Percentiles rank a stretch among this genome's conserved stretches.
phyloP scores from a whole-genome alignment of 2,797 vertebrate genomes.

The Sebastes vulpes region DNA sequence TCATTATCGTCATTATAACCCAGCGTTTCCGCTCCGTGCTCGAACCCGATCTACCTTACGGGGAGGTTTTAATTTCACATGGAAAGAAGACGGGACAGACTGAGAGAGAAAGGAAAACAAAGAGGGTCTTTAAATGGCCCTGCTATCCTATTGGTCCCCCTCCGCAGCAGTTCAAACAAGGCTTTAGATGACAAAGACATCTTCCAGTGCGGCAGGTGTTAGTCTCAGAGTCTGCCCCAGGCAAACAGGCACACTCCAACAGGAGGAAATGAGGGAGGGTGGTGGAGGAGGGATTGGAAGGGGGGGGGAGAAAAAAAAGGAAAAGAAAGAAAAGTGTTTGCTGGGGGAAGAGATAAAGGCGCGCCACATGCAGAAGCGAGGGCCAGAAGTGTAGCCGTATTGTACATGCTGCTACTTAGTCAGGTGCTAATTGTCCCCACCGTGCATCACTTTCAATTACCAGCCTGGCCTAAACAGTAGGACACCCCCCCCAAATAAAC shows the following conservation, averaged over 20 bases:
- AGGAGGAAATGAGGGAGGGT: constrained; percentile 71
- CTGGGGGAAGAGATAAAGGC: constrained; percentile 80
- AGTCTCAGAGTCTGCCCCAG: constrained; percentile 90
- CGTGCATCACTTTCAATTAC: constrained; percentile 83
- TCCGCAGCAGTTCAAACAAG: constrained; percentile 90
- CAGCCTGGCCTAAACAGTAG: constrained; percentile 77
- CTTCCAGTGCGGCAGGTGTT: constrained; percentile 94
- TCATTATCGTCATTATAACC: constrained; percentile 28
- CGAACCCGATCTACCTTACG: constrained; percentile 7
- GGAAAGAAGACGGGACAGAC: constrained; percentile 33
- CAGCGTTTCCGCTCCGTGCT: constrained; percentile 27
- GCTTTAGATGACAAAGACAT: constrained; percentile 92
- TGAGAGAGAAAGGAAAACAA: constrained; percentile 51
- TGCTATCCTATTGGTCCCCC: constrained; percentile 83
- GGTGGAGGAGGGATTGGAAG: neutral
- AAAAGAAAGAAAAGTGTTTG: constrained; percentile 77
- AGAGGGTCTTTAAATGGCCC: constrained; percentile 77
- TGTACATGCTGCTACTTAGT: constrained; percentile 88
- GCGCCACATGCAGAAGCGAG: constrained; percentile 86
- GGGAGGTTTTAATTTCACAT: constrained; percentile 40
- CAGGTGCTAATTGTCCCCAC: constrained; percentile 85
- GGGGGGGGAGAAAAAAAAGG: neutral
- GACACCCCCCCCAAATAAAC: constrained; percentile 72
- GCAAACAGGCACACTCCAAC: constrained; percentile 88
- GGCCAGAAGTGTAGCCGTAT: constrained; percentile 82